phyloP scores from a whole-genome alignment of 1,140 invertebrate genomes.

The Drosophila ohnishii region DNA sequence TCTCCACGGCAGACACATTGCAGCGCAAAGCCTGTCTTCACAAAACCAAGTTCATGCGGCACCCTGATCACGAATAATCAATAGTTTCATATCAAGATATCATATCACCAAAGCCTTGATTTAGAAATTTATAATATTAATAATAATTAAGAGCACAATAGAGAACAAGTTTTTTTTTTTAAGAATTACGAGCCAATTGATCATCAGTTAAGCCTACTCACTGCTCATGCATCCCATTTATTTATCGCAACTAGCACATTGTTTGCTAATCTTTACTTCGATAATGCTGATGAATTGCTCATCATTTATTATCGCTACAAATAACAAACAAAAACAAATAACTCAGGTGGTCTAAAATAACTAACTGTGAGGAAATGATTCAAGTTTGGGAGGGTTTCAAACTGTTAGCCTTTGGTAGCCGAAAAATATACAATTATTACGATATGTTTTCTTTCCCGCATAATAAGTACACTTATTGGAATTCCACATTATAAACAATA shows the following conservation, averaged over 20 bases:
- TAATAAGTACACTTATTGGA: background rate
- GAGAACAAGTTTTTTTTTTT: background rate
- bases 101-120: too few species aligned
- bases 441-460: background rate
- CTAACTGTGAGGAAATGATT: background rate
- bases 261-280: constrained; percentile 12
- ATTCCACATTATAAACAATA: background rate
- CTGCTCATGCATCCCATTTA: constrained; percentile 3
- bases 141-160: too few species aligned
- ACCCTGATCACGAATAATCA: background rate
- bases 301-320: constrained; percentile 17
- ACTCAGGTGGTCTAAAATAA: background rate
- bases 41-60: constrained; percentile 13
- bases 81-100: background rate
- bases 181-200: background rate
- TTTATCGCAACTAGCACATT: constrained; percentile 13
- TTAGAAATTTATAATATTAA: too few species aligned
- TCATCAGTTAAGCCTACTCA: background rate
- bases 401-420: background rate
- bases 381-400: background rate
- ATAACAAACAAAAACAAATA: background rate
- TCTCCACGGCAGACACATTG: background rate
- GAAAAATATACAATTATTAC: background rate
- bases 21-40: background rate
- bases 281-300: constrained; percentile 25